Conservation (phyloP, 2,888 invertebrate species). For the Drosophila kokeensis region DNA sequence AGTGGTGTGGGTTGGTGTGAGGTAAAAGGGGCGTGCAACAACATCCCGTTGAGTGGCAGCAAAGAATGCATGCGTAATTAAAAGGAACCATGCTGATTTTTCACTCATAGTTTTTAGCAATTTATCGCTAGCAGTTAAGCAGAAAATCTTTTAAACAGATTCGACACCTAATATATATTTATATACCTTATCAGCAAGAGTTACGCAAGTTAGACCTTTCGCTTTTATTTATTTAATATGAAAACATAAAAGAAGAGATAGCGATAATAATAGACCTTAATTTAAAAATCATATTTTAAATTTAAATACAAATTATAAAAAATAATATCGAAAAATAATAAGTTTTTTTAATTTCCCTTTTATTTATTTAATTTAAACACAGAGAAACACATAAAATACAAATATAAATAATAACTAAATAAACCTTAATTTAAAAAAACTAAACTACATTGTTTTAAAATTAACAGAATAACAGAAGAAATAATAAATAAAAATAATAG, state of each 20-base stretch:
- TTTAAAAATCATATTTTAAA: neutral
- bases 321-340: too few relatives aligned
- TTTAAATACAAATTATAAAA: neutral
- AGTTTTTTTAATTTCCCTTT: too few relatives aligned
- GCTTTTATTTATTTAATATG: neutral
- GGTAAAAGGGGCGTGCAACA: neutral
- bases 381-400: neutral
- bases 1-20: neutral
- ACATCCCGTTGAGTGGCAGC: constrained; percentile 32
- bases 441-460: neutral
- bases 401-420: neutral
- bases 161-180: neutral
- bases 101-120: constrained; percentile 3
- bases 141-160: neutral
- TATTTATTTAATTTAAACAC: neutral
- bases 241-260: neutral
- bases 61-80: constrained; percentile 68
- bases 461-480: too few relatives aligned
- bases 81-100: constrained; percentile 63
- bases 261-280: neutral
- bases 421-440: neutral
- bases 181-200: neutral
- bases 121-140: neutral
- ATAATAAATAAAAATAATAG: neutral
- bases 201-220: neutral